A percentile compares a stretch with the other conserved stretches of the same genome.
phyloP scores from a whole-genome alignment of 2,113 vertebrate species.

The Cavia aperea region DNA sequence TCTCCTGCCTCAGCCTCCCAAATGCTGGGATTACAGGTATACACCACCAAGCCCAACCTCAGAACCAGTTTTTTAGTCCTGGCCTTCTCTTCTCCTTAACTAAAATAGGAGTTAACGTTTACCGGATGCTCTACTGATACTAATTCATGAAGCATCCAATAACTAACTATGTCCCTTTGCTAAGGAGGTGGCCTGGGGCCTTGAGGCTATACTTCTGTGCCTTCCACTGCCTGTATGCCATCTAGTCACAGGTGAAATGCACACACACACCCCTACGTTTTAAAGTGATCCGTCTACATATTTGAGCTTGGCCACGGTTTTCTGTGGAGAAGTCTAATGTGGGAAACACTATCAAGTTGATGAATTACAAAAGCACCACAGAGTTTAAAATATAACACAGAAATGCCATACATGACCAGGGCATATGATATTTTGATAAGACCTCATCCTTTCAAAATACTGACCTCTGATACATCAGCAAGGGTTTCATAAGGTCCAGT shows the following conservation, averaged over 20 bases:
- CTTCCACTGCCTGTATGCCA: neutral
- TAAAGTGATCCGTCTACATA: neutral
- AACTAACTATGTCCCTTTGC: neutral
- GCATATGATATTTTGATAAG: neutral
- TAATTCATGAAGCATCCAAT: neutral
- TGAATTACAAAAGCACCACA: neutral
- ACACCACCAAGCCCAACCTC: neutral
- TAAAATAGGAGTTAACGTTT: neutral
- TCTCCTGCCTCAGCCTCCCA: neutral
- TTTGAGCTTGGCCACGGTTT: neutral
- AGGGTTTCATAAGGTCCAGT: neutral
- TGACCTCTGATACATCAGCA: neutral
- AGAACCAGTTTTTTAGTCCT: neutral
- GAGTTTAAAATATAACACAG: neutral
- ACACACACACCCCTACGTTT: neutral
- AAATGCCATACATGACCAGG: neutral
- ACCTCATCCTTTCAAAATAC: neutral
- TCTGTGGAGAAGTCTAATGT: neutral
- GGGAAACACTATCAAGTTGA: neutral
- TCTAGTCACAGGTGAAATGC: neutral
- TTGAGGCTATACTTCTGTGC: neutral
- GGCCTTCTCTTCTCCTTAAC: neutral
- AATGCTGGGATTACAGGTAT: neutral
- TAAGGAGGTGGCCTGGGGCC: neutral
- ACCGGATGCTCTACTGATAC: neutral